These are phyloP conservation scores for Diplogasteroides magnus DNA, from an alignment of 1,140 invertebrate genomes.

Conservation along the genomic window DNA sequence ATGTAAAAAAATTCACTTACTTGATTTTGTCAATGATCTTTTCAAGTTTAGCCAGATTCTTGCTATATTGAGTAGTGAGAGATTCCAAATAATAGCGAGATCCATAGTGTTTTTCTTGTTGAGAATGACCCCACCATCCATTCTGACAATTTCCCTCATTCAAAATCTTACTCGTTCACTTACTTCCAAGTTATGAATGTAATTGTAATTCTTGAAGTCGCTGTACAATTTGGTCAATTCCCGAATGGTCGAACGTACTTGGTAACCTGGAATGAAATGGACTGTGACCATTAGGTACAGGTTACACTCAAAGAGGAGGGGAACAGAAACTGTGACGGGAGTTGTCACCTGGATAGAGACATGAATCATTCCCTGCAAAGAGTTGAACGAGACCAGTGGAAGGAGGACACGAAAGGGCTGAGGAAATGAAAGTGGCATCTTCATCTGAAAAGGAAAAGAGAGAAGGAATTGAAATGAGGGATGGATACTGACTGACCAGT, in stretches of 20 bases:
- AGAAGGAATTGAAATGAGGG: neutral
- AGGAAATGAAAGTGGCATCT: constrained; percentile 9
- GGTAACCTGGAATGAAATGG: constrained; percentile 11
- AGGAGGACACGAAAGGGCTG: constrained; percentile 3
- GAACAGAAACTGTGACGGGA: no score
- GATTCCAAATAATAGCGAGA: neutral
- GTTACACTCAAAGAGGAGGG: no score
- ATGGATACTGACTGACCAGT: constrained; percentile 4
- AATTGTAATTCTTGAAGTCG: constrained; percentile 15
- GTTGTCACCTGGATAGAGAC: constrained; percentile 6
- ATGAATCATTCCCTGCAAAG: constrained; percentile 8
- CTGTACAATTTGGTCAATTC: constrained; percentile 5
- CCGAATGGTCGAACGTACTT: constrained; percentile 8
- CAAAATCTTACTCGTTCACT: neutral
- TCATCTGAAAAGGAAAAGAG: constrained; percentile 6
- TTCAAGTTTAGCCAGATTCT: neutral
- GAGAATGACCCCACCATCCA: neutral
- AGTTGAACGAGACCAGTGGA: neutral
- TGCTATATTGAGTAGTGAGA: neutral
- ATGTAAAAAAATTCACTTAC: neutral
- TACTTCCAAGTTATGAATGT: constrained; percentile 11
- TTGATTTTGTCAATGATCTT: neutral
- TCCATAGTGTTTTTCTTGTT: neutral
- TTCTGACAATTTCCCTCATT: neutral
- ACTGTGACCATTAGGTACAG: no score